Evolutionary conservation across 2,797 vertebrate species (phyloP).

Genomic region (Lutjanus argentimaculatus): DNA sequence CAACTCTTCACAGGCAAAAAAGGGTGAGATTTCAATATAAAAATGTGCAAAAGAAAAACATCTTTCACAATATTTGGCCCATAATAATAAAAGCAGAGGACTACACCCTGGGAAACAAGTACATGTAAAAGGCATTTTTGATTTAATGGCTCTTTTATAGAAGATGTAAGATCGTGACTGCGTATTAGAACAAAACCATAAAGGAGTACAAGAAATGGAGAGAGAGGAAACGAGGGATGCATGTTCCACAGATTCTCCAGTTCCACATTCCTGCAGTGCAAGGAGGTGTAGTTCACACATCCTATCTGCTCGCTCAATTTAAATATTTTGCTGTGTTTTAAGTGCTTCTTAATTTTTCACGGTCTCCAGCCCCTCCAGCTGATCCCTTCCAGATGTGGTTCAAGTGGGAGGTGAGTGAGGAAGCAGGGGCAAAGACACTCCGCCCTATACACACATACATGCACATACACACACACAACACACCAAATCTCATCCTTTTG

Average conservation of each 20-base stretch:
- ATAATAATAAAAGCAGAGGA: not conserved
- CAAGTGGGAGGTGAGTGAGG: conserved; percentile 62
- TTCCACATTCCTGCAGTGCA: conserved; percentile 74
- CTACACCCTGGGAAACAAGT: not conserved
- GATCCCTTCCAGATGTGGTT: conserved; percentile 83
- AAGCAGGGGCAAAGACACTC: conserved; percentile 50
- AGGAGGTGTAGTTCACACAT: conserved; percentile 76
- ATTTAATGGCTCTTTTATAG: conserved; percentile 12
- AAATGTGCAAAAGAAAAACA: not conserved
- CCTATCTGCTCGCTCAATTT: conserved; percentile 78
- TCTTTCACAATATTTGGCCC: not conserved
- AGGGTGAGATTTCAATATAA: not conserved
- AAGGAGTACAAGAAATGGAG: conserved; percentile 28
- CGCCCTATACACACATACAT: conserved; percentile 9
- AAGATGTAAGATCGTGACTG: conserved; percentile 12
- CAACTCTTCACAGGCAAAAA: not conserved
- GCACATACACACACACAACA: not conserved
- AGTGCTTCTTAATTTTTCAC: conserved; percentile 83
- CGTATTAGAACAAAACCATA: conserved; percentile 15
- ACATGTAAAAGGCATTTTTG: not conserved
- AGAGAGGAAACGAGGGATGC: conserved; percentile 43
- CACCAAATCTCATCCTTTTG: not conserved
- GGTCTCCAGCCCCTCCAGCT: conserved; percentile 63
- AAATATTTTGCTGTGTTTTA: conserved; percentile 81
- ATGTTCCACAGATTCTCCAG: conserved; percentile 54